phyloP scores from a whole-genome alignment of 2,113 vertebrate species.

The Hippocampus mohnikei region DNA sequence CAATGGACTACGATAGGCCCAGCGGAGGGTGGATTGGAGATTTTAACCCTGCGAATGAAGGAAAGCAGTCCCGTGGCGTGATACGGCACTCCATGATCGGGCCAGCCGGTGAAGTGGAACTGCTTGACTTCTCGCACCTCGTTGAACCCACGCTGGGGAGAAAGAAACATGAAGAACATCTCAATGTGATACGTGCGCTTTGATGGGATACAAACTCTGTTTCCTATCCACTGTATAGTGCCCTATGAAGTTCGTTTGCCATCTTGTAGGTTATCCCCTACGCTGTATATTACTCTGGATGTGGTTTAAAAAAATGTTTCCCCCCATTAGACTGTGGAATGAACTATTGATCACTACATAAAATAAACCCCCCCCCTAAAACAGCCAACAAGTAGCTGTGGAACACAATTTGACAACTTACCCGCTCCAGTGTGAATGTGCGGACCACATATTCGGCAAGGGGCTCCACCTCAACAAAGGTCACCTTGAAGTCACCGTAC shows the following conservation, averaged over 20 bases:
- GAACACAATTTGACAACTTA: constrained; percentile 33
- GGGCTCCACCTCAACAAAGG: constrained; percentile 92
- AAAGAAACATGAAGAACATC: constrained; percentile 8
- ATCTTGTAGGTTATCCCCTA: too few relatives aligned
- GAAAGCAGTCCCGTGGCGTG: constrained; percentile 95
- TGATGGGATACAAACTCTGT: not conserved
- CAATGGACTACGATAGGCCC: constrained; percentile 97
- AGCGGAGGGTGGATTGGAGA: constrained; percentile 94
- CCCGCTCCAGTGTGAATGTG: constrained; percentile 96
- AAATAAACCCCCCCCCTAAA: too few relatives aligned
- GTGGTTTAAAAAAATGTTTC: too few relatives aligned
- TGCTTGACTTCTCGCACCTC: constrained; percentile 98
- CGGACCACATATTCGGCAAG: constrained; percentile 96
- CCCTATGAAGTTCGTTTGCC: too few relatives aligned
- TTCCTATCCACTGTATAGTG: too few relatives aligned
- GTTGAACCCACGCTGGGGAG: constrained; percentile 86
- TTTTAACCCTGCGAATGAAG: constrained; percentile 94
- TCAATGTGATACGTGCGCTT: not conserved
- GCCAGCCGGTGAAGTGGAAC: constrained; percentile 99
- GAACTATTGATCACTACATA: too few relatives aligned
- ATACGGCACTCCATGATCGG: constrained; percentile 96
- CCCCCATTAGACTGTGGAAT: too few relatives aligned
- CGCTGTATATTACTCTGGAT: too few relatives aligned
- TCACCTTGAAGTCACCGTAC: constrained; percentile 97
- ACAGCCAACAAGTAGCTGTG: too few relatives aligned